Base-by-base conservation (phyloP, 2,797 vertebrate species). In the Atherinosoma microstoma region DNA sequence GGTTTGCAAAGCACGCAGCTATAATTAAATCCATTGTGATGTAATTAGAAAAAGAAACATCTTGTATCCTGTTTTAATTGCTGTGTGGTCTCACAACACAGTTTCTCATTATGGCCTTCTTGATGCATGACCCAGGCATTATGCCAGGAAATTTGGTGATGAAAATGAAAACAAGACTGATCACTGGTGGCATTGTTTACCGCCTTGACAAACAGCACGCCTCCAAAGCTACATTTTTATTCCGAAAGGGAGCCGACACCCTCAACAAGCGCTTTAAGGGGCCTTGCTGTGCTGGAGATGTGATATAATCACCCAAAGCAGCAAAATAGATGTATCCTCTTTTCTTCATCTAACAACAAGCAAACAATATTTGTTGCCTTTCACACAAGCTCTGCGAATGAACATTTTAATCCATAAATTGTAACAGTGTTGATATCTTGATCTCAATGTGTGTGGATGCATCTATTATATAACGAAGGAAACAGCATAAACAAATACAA, bases 1-100 rank as follows among this genome's bases (percentile, higher is more conserved):
- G 78, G 81, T 81, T 68, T 74, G 73, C 78, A 67, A 80, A 84
- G 83, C 80, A 79, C 27, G 74, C 58, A 15, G 70, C 82, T 76
- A 67, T 92, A 92, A 94, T 92, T 90, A 92, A 92, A 92, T 82
- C 84, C 83, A 91, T 89, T 92, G 90, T 90, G 86, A 88, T 87
- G 87, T 88, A 91, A 93, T 89, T 91, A 85, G 63, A 77, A 82
- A 70, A 74, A 53, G 73, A 73, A 45, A 79, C 84, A 85, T 85
- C 87, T 85, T 84, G 84, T 67, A 65, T 87, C 69, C 71, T n/a
- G 58, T 87, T 92, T 90, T 93, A 94, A 94, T 94, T 93, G 91
- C 88, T 51, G 18, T 84, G 89, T 85, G 91, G 87, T 90, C 88
- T 84, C 87, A 79, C 84, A 75, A 84, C 82, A 82, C 81, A 73